Evolutionary conservation across 2,113 vertebrate genomes (phyloP).

Genomic region (Cinclus cinclus): DNA sequence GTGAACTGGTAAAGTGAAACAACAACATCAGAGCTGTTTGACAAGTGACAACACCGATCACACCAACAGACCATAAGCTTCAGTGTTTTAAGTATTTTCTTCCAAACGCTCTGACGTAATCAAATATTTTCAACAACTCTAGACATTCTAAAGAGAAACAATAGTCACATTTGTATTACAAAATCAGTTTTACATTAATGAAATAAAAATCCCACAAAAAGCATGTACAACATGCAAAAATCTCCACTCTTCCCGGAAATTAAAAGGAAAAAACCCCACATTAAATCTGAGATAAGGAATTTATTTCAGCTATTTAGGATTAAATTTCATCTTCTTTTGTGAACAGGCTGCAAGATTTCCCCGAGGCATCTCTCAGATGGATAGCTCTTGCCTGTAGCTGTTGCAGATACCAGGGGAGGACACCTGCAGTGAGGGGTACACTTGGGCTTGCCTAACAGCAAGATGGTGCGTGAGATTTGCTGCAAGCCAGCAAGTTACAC

Average conservation of each 20-base stretch:
- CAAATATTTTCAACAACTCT: not conserved
- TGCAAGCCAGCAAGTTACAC: not conserved
- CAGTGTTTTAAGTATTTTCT: not conserved
- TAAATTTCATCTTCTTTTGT: not conserved
- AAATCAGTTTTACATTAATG: not conserved
- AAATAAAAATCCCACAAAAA: not conserved
- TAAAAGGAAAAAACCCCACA: not conserved
- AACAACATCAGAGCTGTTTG: not conserved
- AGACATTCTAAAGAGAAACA: not conserved
- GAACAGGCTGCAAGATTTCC: not conserved
- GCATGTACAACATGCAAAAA: conserved; percentile 58
- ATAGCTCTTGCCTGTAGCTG: not conserved
- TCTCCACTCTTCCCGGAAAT: not conserved
- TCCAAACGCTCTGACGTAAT: not conserved
- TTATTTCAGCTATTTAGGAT: not conserved
- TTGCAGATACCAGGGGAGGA: not conserved
- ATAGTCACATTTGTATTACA: not conserved
- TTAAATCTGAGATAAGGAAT: not conserved
- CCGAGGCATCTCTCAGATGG: not conserved
- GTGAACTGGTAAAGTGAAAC: not conserved
- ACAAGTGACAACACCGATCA: not conserved
- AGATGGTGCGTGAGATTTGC: not conserved
- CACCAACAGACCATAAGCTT: not conserved
- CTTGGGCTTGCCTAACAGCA: not conserved
- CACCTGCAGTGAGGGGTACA: not conserved